Percentiles rank a stretch among this genome's conserved stretches.
These are phyloP conservation scores for Arbacia lixula DNA, from an alignment of 53 echinoderm and acorn worm species.

Conservation along the genomic window DNA sequence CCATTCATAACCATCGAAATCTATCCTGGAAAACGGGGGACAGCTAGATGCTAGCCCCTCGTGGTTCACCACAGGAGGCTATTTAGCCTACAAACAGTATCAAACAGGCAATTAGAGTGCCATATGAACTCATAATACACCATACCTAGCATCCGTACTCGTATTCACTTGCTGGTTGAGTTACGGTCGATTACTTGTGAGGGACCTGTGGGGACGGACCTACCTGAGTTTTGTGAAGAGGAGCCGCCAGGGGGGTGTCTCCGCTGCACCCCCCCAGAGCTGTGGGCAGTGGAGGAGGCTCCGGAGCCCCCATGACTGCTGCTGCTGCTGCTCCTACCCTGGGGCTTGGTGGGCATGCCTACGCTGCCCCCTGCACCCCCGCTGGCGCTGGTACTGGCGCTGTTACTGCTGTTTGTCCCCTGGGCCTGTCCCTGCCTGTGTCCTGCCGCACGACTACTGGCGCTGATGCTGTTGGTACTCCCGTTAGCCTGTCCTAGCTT, in stretches of 20 bases:
- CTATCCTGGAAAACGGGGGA: too few species aligned
- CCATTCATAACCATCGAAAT: too few species aligned
- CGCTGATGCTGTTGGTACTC: neutral
- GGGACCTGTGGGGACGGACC: too few species aligned
- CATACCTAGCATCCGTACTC: too few species aligned
- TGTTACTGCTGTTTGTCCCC: slow-evolving; percentile 2
- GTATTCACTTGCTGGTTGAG: too few species aligned
- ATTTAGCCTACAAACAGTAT: too few species aligned
- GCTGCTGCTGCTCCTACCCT: neutral
- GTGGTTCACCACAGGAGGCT: too few species aligned
- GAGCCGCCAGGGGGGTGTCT: slow-evolving; percentile 48
- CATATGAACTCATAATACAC: too few species aligned
- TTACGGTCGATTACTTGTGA: too few species aligned
- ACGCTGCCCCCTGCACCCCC: slow-evolving; percentile 20
- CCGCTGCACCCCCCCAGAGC: slow-evolving; percentile 19
- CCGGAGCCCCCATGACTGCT: slow-evolving; percentile 17
- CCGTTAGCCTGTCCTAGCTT: neutral
- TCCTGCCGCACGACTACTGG: slow-evolving; percentile 41
- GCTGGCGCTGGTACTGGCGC: slow-evolving; percentile 3
- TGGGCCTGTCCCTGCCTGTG: slow-evolving; percentile 26
- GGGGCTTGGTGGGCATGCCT: slow-evolving; percentile 59
- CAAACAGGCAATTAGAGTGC: too few species aligned
- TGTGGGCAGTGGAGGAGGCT: neutral
- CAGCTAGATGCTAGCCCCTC: too few species aligned
- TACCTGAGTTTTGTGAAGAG: slow-evolving; percentile 55